Evolutionary conservation across 2,888 invertebrate species (phyloP), one percentile per base, ranked within the genome.

Genomic region (Troides helena): DNA sequence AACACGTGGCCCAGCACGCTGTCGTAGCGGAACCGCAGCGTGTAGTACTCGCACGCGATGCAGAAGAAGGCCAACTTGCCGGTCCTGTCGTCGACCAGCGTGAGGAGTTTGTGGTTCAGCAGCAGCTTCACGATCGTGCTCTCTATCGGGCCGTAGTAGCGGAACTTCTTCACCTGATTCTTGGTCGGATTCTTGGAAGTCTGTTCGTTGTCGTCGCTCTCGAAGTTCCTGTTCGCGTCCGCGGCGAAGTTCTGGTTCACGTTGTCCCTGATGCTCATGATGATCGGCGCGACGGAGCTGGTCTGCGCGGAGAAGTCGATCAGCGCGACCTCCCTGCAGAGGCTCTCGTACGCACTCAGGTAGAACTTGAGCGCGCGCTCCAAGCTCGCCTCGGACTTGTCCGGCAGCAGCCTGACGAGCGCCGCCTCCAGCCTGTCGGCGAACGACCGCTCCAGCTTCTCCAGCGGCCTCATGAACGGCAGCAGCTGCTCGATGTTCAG

Each of bases 201-300:
- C 17, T 85, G 86, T 1, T 92, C 91, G 50, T 80, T 84, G 0
- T 92, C 92, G 6, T 92, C 92, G 12, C 85, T 89, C 8, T 92
- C 92, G 56, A 85, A 87, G 70, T 85, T 92, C 74, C 89, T 92
- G 64, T 91, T 92, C 0, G 89, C 83, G 57, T 92, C 92, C 0
- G 84, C 81, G 0, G 90, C 80, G 70, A 92, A 92, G 68, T 92
- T 92, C 71, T 92, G 92, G 70, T 92, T 92, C 1, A 92, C 92
- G 60, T 92, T 92, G 71, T 92, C 92, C 43, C 91, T 89, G 46
- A 92, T 92, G 68, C 92, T 92, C 92, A 92, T 92, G 2, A 92
- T 92, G 1, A 92, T 92, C 0, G 92, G 92, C 8, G 92, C 92
- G 0, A 92, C 92, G 0, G 92, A 85, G 67, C 88, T 86, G 0